Base-by-base conservation (phyloP, 2,797 vertebrate species). In the Phataginus tricuspis region DNA sequence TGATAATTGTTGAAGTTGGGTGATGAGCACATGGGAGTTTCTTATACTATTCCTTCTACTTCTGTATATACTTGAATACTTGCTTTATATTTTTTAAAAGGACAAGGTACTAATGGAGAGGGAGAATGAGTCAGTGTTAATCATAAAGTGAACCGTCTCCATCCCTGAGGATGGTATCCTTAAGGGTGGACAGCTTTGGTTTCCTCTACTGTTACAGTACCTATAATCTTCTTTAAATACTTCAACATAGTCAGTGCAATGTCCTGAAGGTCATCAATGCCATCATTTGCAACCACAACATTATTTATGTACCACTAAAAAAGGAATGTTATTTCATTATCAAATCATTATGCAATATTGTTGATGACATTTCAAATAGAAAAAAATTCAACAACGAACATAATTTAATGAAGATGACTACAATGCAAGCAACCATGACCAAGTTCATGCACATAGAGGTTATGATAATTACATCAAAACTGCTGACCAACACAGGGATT, bases 301-400 rank as follows among this genome's bases (percentile, higher is more conserved):
- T 90, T 74, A 91, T 63, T 91, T 55, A 55, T 53, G 19, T 59
- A 75, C 19, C 49, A 80, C 27, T 84, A 69, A 84, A 49, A 75
- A 91, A 82, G 23, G 80, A 92, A 92, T 95, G 88, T 84, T n/a
- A 91, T 37, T 83, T 83, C 59, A 79, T 4, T 57, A 13, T 87
- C 59, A 94, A 86, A 91, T 94, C 29, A 86, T 66, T 45, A 61
- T 66, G 18, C 71, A 96, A 72, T 90, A 51, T 83, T 87, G 94
- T 39, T 89, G 13, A 89, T 90, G 64, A 69, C 45, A 90, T 91
- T 93, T 94, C 45, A 79, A 89, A 79, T 59, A 87, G 79, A 95
- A 96, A 86, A 61, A 64, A 93, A 95, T 79, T 92, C 15, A 71
- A 91, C 27, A 95, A 66, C 64, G 77, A 86, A 74, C 23, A 84